Base-by-base conservation (phyloP, 2,113 vertebrate genomes). In the Bos indicus region DNA sequence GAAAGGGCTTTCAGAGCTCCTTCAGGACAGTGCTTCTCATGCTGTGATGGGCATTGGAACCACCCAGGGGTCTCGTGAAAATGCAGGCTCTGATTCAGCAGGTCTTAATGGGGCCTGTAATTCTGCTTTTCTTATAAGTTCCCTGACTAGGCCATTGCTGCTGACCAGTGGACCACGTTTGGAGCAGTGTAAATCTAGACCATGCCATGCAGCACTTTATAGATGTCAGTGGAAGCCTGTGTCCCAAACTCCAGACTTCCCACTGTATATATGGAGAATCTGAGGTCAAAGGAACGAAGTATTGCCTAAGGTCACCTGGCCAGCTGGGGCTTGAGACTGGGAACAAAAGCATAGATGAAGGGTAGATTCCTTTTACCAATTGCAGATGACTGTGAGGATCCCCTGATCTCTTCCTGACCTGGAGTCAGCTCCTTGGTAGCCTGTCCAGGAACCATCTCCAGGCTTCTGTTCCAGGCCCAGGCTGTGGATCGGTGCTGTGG, bases 31-130 rank as follows among this genome's bases (percentile, higher is more conserved):
- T 4, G 33, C 43, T 84, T 74, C 62, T 74, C n/a, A 54, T 0
- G 3, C 60, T 48, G 33, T n/a, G 12, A 82, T 13, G n/a, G 60
- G 3, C 21, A 6, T 25, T 8, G 40, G 74, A 87, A 88, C n/a
- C 19, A 23, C 80, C n/a, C 16, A 43, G 67, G 11, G n/a, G 4
- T n/a, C 67, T 95, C 54, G n/a, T 86, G 54, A 81, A 59, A 54
- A 85, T 46, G 46, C 17, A 56, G 23, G 33, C 52, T 94, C 16
- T 71, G 59, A 88, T 56, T 87, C 21, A 56, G 7, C 3, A 36
- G 28, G 14, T 15, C 11, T 6, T 26, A n/a, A 11, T 28, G 3
- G 5, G 62, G 59, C 7, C 26, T 43, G 16, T 2, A 1, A 33
- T 51, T 26, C 46, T 56, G 46, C 23, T 23, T 33, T 46, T 54